Base-by-base conservation (phyloP, 35 echinoderm and acorn worm species). In the Holothuria glaberrima region DNA sequence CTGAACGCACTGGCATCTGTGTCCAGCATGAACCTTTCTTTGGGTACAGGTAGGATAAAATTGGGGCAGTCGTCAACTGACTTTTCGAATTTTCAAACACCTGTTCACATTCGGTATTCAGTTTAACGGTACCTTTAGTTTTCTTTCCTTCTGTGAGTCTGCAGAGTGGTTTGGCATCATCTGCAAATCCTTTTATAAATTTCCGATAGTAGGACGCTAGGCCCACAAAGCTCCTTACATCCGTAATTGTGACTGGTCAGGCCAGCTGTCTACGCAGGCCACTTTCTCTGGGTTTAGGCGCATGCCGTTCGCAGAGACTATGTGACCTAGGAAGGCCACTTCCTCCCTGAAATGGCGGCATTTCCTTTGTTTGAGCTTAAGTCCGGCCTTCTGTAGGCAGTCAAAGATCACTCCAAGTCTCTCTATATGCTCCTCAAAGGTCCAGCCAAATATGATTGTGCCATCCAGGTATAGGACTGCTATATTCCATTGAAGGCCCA, bases 401-500 rank as follows among this genome's bases (percentile, higher is more conserved):
- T 32, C 28, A 59, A 92, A 36, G 6, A 95, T 76, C 69, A 63
- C 54, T 18, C 88, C 75, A 20, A 92, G 57, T 45, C 94, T 59
- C 12, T 45, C 31, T 29, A 92, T 14, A 21, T 69, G 58, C 28
- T 94, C 83, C 29, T 94, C 93, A 28, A 91, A 91, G 9, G 67
- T 80, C 4, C 12, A 54, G 4, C 62, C 81, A 88, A 94, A 91
- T 5, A 93, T 59, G 10, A 93, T 22, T 19, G 86, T 94, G 44
- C 91, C 93, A 63, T 83, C 85, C 6, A 92, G 44, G 25, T 89
- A 91, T 0, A 91, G 35, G 22, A 92, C 88, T 25, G n/a, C n/a
- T n/a, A n/a, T n/a, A n/a, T n/a, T n/a, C n/a, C n/a, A n/a, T n/a
- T n/a, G n/a, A n/a, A n/a, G n/a, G n/a, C n/a, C n/a, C n/a, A n/a